These are phyloP conservation scores for Andrena camellia DNA, from an alignment of 2,888 invertebrate species.

Conservation along the genomic window DNA sequence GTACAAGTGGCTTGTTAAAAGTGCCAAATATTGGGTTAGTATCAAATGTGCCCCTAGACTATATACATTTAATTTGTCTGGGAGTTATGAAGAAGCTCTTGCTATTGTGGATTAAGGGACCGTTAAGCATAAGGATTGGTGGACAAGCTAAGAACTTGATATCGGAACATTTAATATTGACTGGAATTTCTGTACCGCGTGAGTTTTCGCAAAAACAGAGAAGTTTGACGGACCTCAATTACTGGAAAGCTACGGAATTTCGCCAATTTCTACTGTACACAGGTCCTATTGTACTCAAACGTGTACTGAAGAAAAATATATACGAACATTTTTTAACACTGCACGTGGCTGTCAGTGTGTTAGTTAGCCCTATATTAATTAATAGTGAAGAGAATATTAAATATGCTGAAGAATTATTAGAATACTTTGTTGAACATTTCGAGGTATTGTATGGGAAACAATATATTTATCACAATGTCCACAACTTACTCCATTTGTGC, in stretches of 20 bases:
- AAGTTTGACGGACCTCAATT: neutral
- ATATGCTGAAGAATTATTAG: neutral
- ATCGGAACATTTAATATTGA: neutral
- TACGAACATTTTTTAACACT: constrained; percentile 1
- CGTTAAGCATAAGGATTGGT: no score
- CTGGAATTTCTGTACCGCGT: neutral
- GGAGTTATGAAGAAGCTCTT: no score
- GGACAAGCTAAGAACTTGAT: no score
- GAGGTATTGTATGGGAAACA: constrained; percentile 1
- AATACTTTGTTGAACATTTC: neutral
- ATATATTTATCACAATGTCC: neutral
- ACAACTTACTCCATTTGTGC: neutral
- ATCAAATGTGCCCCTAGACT: no score
- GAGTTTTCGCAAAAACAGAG: neutral
- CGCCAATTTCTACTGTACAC: neutral
- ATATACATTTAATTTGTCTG: no score
- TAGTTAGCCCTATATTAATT: neutral
- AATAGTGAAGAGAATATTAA: no score
- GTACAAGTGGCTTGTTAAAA: no score
- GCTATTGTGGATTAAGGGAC: no score
- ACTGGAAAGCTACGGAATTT: neutral
- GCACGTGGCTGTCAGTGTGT: neutral
- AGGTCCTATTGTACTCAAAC: neutral
- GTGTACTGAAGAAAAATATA: neutral
- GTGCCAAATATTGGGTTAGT: no score